A percentile compares a stretch with the other conserved stretches of the same genome.
Evolutionary conservation across 2,888 invertebrate species (phyloP).

Genomic region (Brachycybe producta): DNA sequence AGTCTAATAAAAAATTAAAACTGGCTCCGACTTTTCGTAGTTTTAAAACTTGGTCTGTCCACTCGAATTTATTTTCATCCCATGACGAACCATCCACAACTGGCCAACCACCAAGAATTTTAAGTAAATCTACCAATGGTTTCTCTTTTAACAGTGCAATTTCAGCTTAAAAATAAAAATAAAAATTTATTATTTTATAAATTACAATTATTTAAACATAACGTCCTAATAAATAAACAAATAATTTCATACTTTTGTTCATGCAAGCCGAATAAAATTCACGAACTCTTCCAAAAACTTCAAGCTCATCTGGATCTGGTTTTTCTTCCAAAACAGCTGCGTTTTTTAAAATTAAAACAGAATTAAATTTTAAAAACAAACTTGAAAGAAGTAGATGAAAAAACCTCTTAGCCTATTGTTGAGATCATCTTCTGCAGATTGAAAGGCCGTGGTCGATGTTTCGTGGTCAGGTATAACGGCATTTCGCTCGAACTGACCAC

Average conservation of each 20-base stretch:
- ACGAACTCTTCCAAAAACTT: slow-evolving; percentile 62
- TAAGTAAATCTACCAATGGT: slow-evolving; percentile 57
- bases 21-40: slow-evolving; percentile 70
- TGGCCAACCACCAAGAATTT: slow-evolving; percentile 84
- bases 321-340: slow-evolving; percentile 16
- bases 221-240: not conserved
- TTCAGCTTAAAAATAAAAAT: slow-evolving; percentile 42
- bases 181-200: slow-evolving; percentile 2
- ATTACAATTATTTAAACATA: not conserved
- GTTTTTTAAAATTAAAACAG: not conserved
- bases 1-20: slow-evolving; percentile 78
- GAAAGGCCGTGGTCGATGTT: slow-evolving; percentile 28
- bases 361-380: not conserved
- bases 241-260: slow-evolving; percentile 57
- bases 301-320: slow-evolving; percentile 34
- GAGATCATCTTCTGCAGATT: slow-evolving; percentile 12
- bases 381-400: not conserved
- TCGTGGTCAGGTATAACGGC: slow-evolving; percentile 46
- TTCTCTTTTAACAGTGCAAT: slow-evolving; percentile 65
- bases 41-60: slow-evolving; percentile 69
- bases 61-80: slow-evolving; percentile 53
- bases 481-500: slow-evolving; percentile 37
- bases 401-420: slow-evolving; percentile 13
- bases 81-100: slow-evolving; percentile 64
- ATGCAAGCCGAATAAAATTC: slow-evolving; percentile 74